Conservation (phyloP, 1,140 invertebrate species). For the Lanistes nyassanus region DNA sequence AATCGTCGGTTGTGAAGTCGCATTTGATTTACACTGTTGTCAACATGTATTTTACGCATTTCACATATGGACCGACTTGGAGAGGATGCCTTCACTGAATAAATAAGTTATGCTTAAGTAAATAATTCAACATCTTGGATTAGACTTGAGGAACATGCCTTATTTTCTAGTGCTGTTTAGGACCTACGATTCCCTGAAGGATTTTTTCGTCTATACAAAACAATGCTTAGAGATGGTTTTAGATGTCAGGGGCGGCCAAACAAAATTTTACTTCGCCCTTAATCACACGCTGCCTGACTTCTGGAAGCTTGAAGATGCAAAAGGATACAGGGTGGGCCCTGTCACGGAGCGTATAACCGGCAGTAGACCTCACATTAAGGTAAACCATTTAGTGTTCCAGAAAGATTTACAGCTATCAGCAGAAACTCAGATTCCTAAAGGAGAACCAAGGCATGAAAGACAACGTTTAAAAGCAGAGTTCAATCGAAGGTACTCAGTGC, state of each 20-base stretch:
- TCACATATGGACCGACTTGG: no score
- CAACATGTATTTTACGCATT: no score
- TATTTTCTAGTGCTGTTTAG: background rate
- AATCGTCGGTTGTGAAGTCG: no score
- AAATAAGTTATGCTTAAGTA: no score
- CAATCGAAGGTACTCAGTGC: background rate
- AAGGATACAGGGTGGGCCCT: background rate
- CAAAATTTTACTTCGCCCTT: background rate
- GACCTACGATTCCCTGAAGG: background rate
- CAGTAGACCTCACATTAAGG: background rate
- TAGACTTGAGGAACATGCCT: background rate
- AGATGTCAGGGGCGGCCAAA: background rate
- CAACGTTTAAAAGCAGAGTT: background rate
- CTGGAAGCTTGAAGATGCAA: background rate
- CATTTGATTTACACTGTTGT: no score
- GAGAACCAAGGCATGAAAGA: no score
- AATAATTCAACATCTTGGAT: no score
- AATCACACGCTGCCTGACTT: background rate
- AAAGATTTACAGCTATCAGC: background rate
- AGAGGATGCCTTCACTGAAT: no score
- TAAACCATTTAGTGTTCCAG: conserved; percentile 1
- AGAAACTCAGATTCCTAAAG: no score
- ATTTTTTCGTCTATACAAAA: background rate
- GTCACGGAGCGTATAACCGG: background rate
- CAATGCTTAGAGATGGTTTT: background rate